phyloP scores from a whole-genome alignment of 2,888 invertebrate species.

The Drosophila anomalata region DNA sequence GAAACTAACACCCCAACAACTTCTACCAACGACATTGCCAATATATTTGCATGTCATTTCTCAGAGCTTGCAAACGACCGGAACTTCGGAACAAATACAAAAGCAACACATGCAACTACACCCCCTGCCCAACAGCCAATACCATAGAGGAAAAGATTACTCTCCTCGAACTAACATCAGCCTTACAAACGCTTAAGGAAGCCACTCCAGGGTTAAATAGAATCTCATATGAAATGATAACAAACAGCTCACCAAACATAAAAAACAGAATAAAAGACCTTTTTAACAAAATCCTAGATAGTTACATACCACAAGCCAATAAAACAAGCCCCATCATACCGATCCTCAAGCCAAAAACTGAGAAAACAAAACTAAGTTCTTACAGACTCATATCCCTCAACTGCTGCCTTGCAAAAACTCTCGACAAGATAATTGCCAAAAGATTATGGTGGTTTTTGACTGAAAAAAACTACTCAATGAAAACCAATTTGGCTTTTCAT shows the following conservation, averaged over 20 bases:
- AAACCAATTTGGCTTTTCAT: too few species aligned
- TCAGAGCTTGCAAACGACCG: constrained; percentile 1
- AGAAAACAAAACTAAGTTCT: background rate
- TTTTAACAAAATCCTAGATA: background rate
- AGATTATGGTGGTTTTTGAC: too few species aligned
- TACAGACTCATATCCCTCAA: too few species aligned
- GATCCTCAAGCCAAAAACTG: background rate
- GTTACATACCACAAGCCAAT: too few species aligned
- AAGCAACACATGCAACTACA: background rate
- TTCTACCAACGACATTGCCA: too few species aligned
- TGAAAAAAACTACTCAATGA: too few species aligned
- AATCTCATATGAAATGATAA: background rate
- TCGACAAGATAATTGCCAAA: background rate
- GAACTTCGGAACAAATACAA: background rate
- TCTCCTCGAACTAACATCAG: too few species aligned
- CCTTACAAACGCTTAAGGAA: background rate
- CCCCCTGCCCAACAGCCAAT: too few species aligned
- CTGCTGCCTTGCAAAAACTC: background rate
- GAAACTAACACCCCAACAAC: too few species aligned
- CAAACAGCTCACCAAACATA: background rate
- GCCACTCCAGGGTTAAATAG: too few species aligned
- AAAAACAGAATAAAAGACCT: background rate
- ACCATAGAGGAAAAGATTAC: too few species aligned
- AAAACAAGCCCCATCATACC: background rate
- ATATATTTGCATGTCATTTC: too few species aligned